phyloP scores from a whole-genome alignment of 2,113 vertebrate genomes.

The Empidonax alnorum region DNA sequence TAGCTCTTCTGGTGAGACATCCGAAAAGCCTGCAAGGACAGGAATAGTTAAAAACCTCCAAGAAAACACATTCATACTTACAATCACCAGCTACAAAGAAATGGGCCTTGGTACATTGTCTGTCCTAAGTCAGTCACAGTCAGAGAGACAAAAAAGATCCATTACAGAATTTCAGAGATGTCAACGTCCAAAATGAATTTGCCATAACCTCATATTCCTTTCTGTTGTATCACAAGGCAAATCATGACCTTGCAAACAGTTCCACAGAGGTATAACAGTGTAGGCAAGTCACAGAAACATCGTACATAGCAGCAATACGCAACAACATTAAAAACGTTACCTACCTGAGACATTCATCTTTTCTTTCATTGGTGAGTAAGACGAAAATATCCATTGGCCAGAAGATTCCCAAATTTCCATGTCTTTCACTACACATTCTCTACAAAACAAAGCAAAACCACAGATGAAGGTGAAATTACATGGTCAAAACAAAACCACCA shows the following conservation, averaged over 20 bases:
- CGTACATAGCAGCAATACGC: background rate
- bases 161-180: background rate
- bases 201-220: background rate
- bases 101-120: background rate
- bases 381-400: constrained; percentile 91
- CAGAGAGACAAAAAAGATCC: background rate
- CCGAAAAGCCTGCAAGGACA: constrained; percentile 84
- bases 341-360: constrained; percentile 84
- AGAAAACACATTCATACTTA: background rate
- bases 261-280: background rate
- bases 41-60: constrained; percentile 41
- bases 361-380: constrained; percentile 79
- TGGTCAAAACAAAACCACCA: background rate
- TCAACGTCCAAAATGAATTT: background rate
- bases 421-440: constrained; percentile 85
- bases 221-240: background rate
- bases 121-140: background rate
- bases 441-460: constrained; percentile 41
- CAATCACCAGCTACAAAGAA: background rate
- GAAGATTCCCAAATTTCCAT: constrained; percentile 90
- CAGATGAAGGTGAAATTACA: background rate
- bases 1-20: constrained; percentile 91
- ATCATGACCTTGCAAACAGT: background rate
- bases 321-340: background rate
- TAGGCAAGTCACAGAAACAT: background rate